Conservation (phyloP, 2,113 vertebrate genomes). For the Trichomycterus rosablanca region DNA sequence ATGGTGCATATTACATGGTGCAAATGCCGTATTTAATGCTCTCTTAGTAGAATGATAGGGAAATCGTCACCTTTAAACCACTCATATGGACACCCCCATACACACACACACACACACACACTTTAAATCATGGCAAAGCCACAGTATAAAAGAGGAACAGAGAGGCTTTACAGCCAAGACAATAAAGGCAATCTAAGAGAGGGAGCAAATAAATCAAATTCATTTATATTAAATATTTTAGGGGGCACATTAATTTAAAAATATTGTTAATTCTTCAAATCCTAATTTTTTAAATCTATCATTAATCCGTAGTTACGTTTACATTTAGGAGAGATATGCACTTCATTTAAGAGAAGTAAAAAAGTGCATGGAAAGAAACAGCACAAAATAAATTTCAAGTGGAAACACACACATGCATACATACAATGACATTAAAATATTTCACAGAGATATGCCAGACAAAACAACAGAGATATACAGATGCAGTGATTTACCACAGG, state of each 20-base stretch:
- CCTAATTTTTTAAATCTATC: background rate
- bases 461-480: background rate
- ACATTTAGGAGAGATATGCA: background rate
- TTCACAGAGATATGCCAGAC: conserved; percentile 1
- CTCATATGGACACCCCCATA: background rate
- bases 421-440: background rate
- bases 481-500: conserved; percentile 18
- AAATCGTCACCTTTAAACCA: conserved; percentile 32
- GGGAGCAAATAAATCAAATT: background rate
- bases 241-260: no score
- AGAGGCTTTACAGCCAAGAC: background rate
- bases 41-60: conserved; percentile 39
- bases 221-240: no score
- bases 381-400: no score
- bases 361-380: conserved; percentile 1
- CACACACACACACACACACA: background rate
- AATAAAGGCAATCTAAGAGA: background rate
- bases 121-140: background rate
- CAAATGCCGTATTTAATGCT: conserved; percentile 40
- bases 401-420: no score
- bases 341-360: background rate
- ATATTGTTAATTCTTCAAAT: conserved; percentile 3
- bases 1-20: conserved; percentile 20
- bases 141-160: background rate
- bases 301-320: background rate